Conservation (phyloP, 1,140 invertebrate genomes). For the Papilio helenus region DNA sequence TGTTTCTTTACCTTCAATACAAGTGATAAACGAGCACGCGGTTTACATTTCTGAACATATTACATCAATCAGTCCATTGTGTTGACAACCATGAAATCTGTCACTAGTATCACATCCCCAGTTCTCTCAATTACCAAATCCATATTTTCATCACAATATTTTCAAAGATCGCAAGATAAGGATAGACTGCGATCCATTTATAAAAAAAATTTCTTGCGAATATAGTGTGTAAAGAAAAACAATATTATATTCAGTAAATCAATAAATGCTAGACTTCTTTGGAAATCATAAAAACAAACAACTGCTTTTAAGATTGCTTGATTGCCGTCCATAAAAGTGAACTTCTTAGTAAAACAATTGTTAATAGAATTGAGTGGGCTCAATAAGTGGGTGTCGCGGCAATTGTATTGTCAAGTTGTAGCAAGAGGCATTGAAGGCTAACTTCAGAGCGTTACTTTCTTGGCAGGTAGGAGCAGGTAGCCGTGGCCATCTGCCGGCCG, state of each 20-base stretch:
- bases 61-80: not conserved
- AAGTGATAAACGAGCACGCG: conserved; percentile 20
- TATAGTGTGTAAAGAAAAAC: not conserved
- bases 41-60: not conserved
- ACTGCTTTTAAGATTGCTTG: not conserved
- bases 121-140: not conserved
- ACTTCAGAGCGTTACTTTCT: conserved; percentile 60
- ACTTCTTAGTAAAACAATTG: conserved; percentile 6
- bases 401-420: conserved; percentile 14
- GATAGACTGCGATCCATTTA: not conserved
- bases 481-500: conserved; percentile 74
- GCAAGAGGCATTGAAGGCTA: conserved; percentile 42
- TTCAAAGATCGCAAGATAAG: not conserved
- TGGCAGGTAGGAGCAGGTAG: conserved; percentile 66
- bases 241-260: not conserved
- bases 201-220: not conserved
- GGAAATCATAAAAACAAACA: not conserved
- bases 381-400: not conserved
- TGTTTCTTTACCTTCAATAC: conserved; percentile 43
- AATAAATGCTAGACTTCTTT: not conserved
- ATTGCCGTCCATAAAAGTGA: not conserved
- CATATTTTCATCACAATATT: not conserved
- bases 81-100: conserved; percentile 16
- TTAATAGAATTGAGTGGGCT: conserved; percentile 20
- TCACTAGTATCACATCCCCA: not conserved